Conservation (phyloP, 1,140 invertebrate genomes). For the Octopus bimaculoides region DNA sequence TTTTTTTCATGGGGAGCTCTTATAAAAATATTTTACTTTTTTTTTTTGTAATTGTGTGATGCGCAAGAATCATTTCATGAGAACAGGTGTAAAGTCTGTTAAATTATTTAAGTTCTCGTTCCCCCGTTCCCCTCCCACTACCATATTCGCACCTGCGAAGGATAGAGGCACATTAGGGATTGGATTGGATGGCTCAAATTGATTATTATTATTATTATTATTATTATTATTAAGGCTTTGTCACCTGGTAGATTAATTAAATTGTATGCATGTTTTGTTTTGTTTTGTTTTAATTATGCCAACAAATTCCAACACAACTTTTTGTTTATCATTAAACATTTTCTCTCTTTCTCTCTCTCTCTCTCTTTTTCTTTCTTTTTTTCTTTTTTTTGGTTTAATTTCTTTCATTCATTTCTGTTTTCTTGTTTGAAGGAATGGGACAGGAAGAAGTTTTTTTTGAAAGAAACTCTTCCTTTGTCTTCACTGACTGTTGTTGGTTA, state of each 20-base stretch:
- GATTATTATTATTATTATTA: neutral
- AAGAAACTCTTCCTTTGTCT: too few relatives aligned
- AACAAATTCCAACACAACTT: neutral
- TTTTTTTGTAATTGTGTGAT: neutral
- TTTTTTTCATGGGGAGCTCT: too few relatives aligned
- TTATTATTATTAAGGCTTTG: neutral
- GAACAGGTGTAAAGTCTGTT: neutral
- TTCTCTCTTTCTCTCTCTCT: neutral
- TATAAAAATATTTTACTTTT: neutral
- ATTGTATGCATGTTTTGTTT: neutral
- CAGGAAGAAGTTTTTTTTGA: too few relatives aligned
- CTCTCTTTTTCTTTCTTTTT: neutral
- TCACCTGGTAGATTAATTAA: neutral
- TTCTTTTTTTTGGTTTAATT: too few relatives aligned
- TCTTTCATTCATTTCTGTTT: too few relatives aligned
- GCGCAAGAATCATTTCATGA: neutral
- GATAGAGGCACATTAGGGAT: neutral
- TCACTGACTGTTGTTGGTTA: too few relatives aligned
- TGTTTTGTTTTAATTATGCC: neutral
- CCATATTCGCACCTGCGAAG: neutral
- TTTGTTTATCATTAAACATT: neutral
- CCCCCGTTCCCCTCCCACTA: neutral
- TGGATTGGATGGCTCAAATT: constrained; percentile 3
- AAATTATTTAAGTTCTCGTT: neutral
- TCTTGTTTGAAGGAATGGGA: too few relatives aligned